Percentiles rank a stretch among this genome's conserved stretches.
Conservation (phyloP, 2,888 invertebrate genomes). For the Petrolisthes manimaculis region DNA sequence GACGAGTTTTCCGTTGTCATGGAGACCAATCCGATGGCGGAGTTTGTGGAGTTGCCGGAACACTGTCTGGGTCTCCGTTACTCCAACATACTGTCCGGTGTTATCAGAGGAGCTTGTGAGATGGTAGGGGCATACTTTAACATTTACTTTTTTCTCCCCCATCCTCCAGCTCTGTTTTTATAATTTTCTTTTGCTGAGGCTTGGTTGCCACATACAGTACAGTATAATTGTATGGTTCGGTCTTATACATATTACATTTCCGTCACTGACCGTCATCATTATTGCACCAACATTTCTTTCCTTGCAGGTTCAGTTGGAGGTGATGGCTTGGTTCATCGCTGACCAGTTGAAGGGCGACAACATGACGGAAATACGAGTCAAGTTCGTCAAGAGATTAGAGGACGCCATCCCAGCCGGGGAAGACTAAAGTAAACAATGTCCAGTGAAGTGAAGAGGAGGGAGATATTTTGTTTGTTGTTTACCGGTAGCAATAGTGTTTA, state of each 20-base stretch:
- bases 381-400: conserved; percentile 93
- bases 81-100: conserved; percentile 91
- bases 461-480: neutral
- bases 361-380: conserved; percentile 92
- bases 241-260: no score
- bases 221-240: no score
- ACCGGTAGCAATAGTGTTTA: no score
- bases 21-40: conserved; percentile 95
- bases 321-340: conserved; percentile 93
- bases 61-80: conserved; percentile 84
- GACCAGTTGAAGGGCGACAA: conserved; percentile 95
- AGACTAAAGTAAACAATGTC: conserved; percentile 77
- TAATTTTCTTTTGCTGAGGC: no score
- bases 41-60: conserved; percentile 95
- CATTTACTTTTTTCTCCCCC: neutral
- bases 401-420: conserved; percentile 99
- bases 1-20: conserved; percentile 97
- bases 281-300: neutral
- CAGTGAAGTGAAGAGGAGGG: neutral
- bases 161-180: neutral
- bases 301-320: conserved; percentile 85
- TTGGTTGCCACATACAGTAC: no score
- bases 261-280: no score
- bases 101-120: conserved; percentile 87
- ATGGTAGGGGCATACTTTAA: conserved; percentile 78